Percentiles rank a stretch among this genome's conserved stretches.
Conservation (phyloP, 1,140 invertebrate genomes). For the Drosophila lini region DNA sequence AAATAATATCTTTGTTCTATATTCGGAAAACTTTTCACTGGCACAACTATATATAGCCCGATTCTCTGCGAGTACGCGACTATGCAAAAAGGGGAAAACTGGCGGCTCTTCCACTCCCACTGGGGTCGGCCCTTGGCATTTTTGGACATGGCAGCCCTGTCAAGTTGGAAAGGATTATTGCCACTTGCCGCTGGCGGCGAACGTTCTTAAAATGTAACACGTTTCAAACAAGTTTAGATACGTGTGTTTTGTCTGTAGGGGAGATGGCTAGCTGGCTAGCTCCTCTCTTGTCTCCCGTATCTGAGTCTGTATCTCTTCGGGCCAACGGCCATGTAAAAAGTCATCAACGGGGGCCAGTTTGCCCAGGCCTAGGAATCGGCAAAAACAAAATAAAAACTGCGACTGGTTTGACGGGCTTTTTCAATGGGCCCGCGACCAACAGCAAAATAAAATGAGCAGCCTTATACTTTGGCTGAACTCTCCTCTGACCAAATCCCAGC, state of each 20-base stretch:
- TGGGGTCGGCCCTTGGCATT: constrained; percentile 41
- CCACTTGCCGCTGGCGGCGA: constrained; percentile 79
- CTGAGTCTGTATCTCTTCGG: constrained; percentile 53
- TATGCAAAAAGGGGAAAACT: background rate
- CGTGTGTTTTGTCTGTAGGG: constrained; percentile 58
- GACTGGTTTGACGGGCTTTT: constrained; percentile 79
- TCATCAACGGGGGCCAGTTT: constrained; percentile 78
- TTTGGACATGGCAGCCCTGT: constrained; percentile 70
- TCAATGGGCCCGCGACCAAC: constrained; percentile 68
- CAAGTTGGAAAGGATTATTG: constrained; percentile 81
- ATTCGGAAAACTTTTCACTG: background rate
- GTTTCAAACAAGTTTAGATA: constrained; percentile 83
- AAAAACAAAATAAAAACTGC: constrained; percentile 58
- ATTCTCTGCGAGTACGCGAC: constrained; percentile 1
- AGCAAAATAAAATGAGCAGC: constrained; percentile 22
- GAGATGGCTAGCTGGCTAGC: constrained; percentile 34
- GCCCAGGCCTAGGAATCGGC: constrained; percentile 61
- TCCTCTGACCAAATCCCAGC: constrained; percentile 43
- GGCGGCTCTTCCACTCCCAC: constrained; percentile 55
- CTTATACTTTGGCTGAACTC: constrained; percentile 69
- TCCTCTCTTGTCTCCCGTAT: constrained; percentile 35
- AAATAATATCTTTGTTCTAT: background rate
- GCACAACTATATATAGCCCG: constrained; percentile 1
- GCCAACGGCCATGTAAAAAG: constrained; percentile 73
- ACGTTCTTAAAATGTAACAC: constrained; percentile 82